Conservation (phyloP, 2,797 vertebrate species). For the Gorsachius magnificus region DNA sequence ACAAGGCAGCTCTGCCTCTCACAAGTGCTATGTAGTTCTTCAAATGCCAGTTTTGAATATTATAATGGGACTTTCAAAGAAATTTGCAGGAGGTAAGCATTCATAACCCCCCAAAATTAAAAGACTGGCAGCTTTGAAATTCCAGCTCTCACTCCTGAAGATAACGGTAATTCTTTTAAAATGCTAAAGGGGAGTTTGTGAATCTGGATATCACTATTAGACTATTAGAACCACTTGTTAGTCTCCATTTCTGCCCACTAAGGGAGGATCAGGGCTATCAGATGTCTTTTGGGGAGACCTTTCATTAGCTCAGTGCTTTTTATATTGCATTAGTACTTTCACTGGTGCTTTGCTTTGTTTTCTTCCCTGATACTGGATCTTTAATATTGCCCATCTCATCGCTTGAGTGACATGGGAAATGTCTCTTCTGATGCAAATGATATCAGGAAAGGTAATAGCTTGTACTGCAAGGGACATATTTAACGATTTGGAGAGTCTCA, state of each 20-base stretch:
- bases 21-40: not conserved
- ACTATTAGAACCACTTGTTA: not conserved
- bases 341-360: not conserved
- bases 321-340: not conserved
- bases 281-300: not conserved
- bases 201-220: not conserved
- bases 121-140: conserved; percentile 12
- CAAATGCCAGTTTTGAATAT: conserved; percentile 11
- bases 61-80: conserved; percentile 12
- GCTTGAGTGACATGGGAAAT: not conserved
- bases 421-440: not conserved
- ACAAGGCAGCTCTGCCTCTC: not conserved
- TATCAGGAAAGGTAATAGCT: not conserved
- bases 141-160: not conserved
- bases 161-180: not conserved
- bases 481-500: not conserved
- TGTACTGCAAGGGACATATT: not conserved
- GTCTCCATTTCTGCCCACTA: not conserved
- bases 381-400: not conserved
- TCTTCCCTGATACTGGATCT: not conserved
- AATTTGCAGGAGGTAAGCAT: not conserved
- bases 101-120: conserved; percentile 15
- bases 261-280: not conserved
- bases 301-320: not conserved
- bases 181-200: not conserved